Conservation (phyloP, 2,113 vertebrate genomes). For the Falcunculus frontatus region DNA sequence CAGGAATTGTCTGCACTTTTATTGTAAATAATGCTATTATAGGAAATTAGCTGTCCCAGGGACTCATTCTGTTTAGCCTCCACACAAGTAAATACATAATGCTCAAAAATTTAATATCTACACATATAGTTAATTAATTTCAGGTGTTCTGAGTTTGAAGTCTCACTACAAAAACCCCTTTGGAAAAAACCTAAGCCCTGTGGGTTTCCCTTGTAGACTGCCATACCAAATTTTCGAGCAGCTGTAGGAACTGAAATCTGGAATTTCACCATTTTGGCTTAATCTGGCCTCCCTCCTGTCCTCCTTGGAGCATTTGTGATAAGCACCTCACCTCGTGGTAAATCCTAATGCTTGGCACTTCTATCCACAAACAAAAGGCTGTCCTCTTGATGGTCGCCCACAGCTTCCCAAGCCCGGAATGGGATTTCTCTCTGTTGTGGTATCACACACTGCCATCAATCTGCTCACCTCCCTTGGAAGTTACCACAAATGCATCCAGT, state of each 20-base stretch:
- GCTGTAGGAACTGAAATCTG: not conserved
- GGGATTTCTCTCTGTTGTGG: not conserved
- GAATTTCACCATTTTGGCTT: not conserved
- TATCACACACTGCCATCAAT: accelerated
- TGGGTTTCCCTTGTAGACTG: not conserved
- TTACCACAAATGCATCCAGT: not conserved
- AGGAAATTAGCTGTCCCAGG: not conserved
- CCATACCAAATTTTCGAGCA: not conserved
- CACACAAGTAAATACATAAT: not conserved
- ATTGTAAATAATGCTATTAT: not conserved
- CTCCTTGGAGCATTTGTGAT: not conserved
- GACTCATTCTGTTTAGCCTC: not conserved
- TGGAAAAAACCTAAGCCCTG: not conserved
- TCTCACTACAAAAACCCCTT: not conserved
- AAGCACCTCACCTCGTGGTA: not conserved
- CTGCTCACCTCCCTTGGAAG: not conserved
- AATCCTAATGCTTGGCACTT: not conserved
- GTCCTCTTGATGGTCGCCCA: not conserved
- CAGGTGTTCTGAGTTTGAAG: not conserved
- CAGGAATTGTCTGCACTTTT: not conserved
- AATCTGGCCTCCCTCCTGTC: not conserved
- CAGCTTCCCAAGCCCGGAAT: accelerated
- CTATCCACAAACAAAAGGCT: not conserved
- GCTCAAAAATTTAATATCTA: not conserved
- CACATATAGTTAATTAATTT: not conserved